Evolutionary conservation across 2,113 vertebrate species (phyloP).

Genomic region (Spea multiplicata): DNA sequence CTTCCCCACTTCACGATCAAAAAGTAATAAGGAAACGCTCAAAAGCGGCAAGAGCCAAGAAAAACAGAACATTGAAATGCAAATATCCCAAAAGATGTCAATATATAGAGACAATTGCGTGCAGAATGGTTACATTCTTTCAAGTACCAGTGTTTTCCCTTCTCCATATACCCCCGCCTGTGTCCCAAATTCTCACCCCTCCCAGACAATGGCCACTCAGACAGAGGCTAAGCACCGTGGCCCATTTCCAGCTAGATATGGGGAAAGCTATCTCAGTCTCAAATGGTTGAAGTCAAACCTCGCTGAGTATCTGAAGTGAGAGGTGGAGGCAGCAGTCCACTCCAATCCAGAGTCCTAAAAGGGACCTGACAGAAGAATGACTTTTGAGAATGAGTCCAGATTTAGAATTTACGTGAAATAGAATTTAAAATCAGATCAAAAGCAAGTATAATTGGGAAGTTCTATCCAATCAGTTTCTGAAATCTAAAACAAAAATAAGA

Average conservation of each 20-base stretch:
- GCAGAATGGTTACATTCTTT: neutral
- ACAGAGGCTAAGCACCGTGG: neutral
- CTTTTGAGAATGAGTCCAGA: no score
- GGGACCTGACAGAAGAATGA: neutral
- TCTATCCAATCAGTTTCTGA: no score
- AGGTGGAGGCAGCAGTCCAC: neutral
- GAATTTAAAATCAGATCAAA: no score
- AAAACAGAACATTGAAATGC: no score
- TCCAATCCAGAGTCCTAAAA: neutral
- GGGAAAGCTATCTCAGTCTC: neutral
- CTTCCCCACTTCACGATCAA: no score
- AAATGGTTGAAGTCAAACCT: neutral
- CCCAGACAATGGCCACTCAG: neutral
- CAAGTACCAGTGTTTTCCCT: neutral
- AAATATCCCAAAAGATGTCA: no score
- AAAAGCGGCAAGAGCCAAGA: no score
- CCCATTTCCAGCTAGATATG: neutral
- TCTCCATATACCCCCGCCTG: neutral
- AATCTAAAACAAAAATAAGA: no score
- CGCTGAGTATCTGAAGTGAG: neutral
- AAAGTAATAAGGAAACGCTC: no score
- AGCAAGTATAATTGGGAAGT: no score
- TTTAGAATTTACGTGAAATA: no score
- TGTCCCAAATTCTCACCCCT: neutral
- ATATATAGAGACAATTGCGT: no score